Percentiles rank a stretch among this genome's conserved stretches.
These are phyloP conservation scores for Pseudorhombus dupliciocellatus DNA, from an alignment of 2,113 vertebrate species.

Conservation along the genomic window DNA sequence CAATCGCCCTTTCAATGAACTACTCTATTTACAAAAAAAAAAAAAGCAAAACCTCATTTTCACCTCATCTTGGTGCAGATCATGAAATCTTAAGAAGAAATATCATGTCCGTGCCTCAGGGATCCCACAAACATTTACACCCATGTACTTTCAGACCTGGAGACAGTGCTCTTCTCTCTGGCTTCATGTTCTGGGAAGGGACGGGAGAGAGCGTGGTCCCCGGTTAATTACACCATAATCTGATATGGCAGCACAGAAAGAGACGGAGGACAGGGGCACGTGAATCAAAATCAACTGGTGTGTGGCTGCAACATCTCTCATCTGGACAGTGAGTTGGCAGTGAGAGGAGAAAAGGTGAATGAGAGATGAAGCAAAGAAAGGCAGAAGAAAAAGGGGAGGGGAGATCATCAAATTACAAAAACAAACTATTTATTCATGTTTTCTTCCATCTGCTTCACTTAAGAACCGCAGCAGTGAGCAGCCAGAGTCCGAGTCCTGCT, in stretches of 20 bases:
- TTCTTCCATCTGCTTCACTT: slow-evolving; percentile 24
- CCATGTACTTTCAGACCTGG: slow-evolving; percentile 48
- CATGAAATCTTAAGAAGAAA: slow-evolving; percentile 15
- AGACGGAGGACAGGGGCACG: slow-evolving; percentile 35
- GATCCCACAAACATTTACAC: slow-evolving; percentile 39
- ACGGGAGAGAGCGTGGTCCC: slow-evolving; percentile 26
- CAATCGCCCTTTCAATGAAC: slow-evolving; percentile 55
- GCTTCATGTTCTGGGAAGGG: slow-evolving; percentile 39
- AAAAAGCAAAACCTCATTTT: slow-evolving; percentile 36
- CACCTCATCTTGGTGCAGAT: slow-evolving; percentile 32
- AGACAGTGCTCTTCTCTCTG: slow-evolving; percentile 40
- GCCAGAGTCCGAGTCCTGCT: slow-evolving; percentile 42
- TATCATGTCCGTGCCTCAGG: slow-evolving; percentile 37
- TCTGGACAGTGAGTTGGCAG: slow-evolving; percentile 47
- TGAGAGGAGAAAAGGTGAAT: slow-evolving; percentile 12
- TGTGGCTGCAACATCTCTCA: slow-evolving; percentile 60
- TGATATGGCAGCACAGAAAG: slow-evolving; percentile 64
- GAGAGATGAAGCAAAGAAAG: slow-evolving; percentile 8
- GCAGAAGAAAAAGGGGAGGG: slow-evolving; percentile 19
- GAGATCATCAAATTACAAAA: slow-evolving; percentile 37
- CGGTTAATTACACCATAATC: slow-evolving; percentile 71
- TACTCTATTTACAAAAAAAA: slow-evolving; percentile 74
- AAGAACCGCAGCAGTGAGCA: slow-evolving; percentile 32
- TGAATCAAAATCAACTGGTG: slow-evolving; percentile 54
- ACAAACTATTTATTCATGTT: slow-evolving; percentile 36